Evolutionary conservation across 2,888 invertebrate species (phyloP), one percentile per base, ranked within the genome.

Genomic region (Gari tellinella): DNA sequence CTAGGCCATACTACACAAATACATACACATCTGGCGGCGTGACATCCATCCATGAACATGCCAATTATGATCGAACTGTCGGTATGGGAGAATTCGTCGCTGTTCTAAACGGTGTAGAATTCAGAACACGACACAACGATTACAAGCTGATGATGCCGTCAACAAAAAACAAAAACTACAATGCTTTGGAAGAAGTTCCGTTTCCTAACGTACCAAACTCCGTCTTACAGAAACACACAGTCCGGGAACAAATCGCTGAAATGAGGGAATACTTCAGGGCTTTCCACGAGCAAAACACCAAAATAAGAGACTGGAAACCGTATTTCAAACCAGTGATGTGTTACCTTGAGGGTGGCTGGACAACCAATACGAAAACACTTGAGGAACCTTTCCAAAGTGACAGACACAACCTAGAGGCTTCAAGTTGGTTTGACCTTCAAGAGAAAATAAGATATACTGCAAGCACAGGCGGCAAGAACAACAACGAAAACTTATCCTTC

Each of bases 81-180:
- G 87, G 89, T 38, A 56, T 88, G 76, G 86, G 89, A 23, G 85
- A 86, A 72, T 51, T 88, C 14, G 72, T 79, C 7, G 86, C 68
- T 1, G 88, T 87, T 1, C 62, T 89, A 23, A 89, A 89, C 51
- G 89, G 89, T 0, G 83, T 89, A 4, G 87, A 88, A 53, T 89
- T 89, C 79, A 66, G 87, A 40, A 90, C 90, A 2, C 72, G 90
- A 14, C 90, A 90, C 76, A 90, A 90, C 67, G 90, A 90, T 72
- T 90, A 87, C 80, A 81, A 83, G 40, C 79, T 88, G 21, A 26
- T 57, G 10, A 87, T 86, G 86, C 84, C 88, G 5, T 75, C 74
- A 25, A 72, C 49, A 21, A 82, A 49, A 10, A 74, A 58, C 7
- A 57, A 52, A 1, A 51, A 55, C 7, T 88, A 82, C 61, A 72